Conservation (phyloP, 2,797 vertebrate species). For the Tokudaia muenninki region DNA sequence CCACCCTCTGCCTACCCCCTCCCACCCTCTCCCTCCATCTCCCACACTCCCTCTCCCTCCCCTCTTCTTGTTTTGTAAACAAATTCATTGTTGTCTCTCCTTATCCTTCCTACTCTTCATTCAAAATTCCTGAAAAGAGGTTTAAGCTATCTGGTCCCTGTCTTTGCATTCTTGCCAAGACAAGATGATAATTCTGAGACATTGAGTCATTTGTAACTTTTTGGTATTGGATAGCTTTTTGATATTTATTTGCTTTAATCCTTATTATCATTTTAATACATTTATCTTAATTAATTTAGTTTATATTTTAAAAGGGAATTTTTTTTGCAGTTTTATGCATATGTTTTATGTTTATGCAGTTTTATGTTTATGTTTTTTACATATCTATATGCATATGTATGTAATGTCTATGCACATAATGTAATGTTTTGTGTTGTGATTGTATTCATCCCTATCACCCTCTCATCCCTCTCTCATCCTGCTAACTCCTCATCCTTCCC, state of each 20-base stretch:
- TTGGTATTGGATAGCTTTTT: not conserved
- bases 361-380: too few relatives aligned
- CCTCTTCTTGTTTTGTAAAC: not conserved
- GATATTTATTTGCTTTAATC: constrained; percentile 35
- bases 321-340: not conserved
- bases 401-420: not conserved
- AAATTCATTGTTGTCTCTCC: not conserved
- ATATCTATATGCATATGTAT: not conserved
- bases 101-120: not conserved
- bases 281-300: not conserved
- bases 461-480: not conserved
- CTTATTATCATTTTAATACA: not conserved
- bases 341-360: too few relatives aligned
- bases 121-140: not conserved
- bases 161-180: constrained; percentile 26
- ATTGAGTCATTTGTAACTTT: not conserved
- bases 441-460: not conserved
- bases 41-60: too few relatives aligned
- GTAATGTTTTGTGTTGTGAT: not conserved
- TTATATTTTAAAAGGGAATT: not conserved
- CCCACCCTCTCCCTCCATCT: too few relatives aligned
- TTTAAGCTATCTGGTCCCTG: not conserved
- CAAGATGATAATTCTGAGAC: not conserved
- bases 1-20: too few relatives aligned
- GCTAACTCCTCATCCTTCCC: not conserved